A percentile compares a stretch with the other conserved stretches of the same genome.
phyloP scores from a whole-genome alignment of 2,797 vertebrate genomes.

The Apodemus agrarius region DNA sequence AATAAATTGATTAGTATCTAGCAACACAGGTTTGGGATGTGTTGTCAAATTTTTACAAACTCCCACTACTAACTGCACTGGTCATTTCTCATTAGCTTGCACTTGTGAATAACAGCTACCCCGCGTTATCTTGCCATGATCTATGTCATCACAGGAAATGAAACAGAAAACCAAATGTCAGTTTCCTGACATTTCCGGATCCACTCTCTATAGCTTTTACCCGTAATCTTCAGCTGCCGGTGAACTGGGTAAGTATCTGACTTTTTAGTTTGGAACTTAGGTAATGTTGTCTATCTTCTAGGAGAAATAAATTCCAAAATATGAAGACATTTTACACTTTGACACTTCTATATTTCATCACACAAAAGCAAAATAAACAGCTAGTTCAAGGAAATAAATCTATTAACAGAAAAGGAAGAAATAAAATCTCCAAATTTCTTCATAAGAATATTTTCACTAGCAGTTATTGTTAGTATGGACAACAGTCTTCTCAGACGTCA shows the following conservation, averaged over 20 bases:
- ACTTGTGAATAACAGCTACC: neutral
- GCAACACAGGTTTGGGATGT: neutral
- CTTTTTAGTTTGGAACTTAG: neutral
- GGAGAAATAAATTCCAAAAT: neutral
- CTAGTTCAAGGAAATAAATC: neutral
- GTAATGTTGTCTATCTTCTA: neutral
- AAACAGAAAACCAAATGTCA: neutral
- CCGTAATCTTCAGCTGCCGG: neutral
- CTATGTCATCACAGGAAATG: neutral
- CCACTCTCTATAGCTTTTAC: neutral
- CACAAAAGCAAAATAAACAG: conserved; percentile 33
- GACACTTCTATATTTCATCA: neutral
- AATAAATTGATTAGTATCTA: neutral
- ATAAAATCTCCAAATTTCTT: neutral
- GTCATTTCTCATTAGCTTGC: neutral
- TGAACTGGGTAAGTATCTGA: neutral
- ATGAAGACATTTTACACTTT: neutral
- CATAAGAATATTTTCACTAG: neutral
- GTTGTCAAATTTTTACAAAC: neutral
- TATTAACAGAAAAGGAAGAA: neutral
- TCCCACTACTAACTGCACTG: neutral
- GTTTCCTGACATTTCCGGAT: neutral
- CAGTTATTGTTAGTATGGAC: neutral
- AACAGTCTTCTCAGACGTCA: neutral
- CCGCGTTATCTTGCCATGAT: neutral